Evolutionary conservation across 2,888 invertebrate genomes (phyloP).

Genomic region (Pammene fasciana): DNA sequence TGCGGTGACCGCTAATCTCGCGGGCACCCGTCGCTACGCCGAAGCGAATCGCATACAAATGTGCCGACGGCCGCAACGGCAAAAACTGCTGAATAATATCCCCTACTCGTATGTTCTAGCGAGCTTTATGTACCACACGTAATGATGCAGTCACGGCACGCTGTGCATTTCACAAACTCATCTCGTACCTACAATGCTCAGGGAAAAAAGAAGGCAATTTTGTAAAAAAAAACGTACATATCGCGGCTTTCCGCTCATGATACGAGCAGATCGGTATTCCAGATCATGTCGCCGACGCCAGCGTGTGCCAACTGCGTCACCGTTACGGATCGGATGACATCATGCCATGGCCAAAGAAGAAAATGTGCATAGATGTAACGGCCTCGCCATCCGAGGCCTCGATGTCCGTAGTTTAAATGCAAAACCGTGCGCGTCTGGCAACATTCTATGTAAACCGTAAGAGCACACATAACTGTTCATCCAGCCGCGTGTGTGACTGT

Average conservation of each 20-base stretch:
- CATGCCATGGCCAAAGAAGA: conserved; percentile 49
- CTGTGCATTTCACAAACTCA: conserved; percentile 65
- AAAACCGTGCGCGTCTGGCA: conserved; percentile 32
- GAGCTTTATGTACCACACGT: conserved; percentile 66
- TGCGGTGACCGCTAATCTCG: conserved; percentile 72
- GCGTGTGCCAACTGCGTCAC: conserved; percentile 76
- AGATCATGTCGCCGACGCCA: conserved; percentile 61
- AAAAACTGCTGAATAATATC: conserved; percentile 79
- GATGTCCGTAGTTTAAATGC: conserved; percentile 24
- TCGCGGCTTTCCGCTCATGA: conserved; percentile 40
- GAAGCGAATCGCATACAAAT: conserved; percentile 79
- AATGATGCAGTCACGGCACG: conserved; percentile 70
- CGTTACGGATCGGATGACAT: conserved; percentile 60
- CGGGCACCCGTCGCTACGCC: conserved; percentile 69
- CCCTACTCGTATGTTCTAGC: conserved; percentile 58
- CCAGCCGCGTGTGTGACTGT: conserved; percentile 23
- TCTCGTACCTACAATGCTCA: conserved; percentile 49
- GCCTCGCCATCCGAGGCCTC: conserved; percentile 26
- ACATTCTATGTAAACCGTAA: conserved; percentile 34
- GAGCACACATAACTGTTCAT: conserved; percentile 34
- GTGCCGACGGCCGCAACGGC: conserved; percentile 63
- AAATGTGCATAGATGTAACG: conserved; percentile 44
- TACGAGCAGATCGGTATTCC: conserved; percentile 51
- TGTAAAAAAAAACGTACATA: conserved; percentile 34
- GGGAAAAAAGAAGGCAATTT: conserved; percentile 35